A percentile compares a stretch with the other conserved stretches of the same genome.
Conservation (phyloP, 2,888 invertebrate species). For the Exephanes ischioxanthus region DNA sequence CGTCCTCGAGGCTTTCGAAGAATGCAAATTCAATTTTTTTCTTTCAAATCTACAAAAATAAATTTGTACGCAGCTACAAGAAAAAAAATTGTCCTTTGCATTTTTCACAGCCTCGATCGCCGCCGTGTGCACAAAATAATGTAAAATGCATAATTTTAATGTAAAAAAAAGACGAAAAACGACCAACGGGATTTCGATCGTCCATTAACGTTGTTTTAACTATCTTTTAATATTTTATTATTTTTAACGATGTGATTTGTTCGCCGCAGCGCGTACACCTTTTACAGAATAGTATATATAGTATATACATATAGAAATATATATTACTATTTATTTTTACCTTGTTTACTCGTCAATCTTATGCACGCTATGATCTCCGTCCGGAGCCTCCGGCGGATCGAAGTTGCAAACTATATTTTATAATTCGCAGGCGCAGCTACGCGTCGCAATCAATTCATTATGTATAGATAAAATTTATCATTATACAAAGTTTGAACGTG, state of each 20-base stretch:
- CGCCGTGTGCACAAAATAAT: slow-evolving; percentile 66
- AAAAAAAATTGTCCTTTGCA: background rate
- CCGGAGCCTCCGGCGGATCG: background rate
- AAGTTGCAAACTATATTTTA: slow-evolving; percentile 47
- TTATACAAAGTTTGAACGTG: slow-evolving; percentile 48
- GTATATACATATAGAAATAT: slow-evolving; percentile 13
- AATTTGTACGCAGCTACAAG: slow-evolving; percentile 8
- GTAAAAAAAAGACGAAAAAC: slow-evolving; percentile 20
- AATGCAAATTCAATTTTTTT: background rate
- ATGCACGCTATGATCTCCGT: slow-evolving; percentile 33
- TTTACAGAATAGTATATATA: slow-evolving; percentile 37
- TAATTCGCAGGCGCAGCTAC: slow-evolving; percentile 44
- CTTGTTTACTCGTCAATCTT: slow-evolving; percentile 51
- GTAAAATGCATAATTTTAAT: slow-evolving; percentile 63
- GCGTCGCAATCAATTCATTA: slow-evolving; percentile 51
- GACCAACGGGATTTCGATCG: slow-evolving; percentile 46
- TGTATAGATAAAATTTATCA: slow-evolving; percentile 52
- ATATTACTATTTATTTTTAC: slow-evolving; percentile 61
- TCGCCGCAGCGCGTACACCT: slow-evolving; percentile 22
- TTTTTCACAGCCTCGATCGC: slow-evolving; percentile 30
- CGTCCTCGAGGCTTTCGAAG: slow-evolving; percentile 8
- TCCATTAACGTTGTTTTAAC: slow-evolving; percentile 43
- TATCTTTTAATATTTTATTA: slow-evolving; percentile 41
- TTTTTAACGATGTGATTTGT: slow-evolving; percentile 50
- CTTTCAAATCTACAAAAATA: background rate